Base-by-base conservation (phyloP, 2,113 vertebrate genomes). In the Dipodomys merriami region DNA sequence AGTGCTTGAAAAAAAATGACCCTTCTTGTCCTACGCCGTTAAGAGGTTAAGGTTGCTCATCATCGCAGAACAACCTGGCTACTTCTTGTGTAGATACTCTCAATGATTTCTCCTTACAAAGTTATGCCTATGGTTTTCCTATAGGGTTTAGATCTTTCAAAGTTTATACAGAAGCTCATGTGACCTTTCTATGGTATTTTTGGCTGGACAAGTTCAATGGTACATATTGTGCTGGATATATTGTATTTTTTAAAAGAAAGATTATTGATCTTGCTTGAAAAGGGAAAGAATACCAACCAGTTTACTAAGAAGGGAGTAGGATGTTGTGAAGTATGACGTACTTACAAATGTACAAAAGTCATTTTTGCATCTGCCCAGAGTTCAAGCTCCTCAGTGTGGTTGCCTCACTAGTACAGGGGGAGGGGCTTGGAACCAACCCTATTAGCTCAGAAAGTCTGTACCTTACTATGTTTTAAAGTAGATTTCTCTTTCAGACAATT, bases 171-270 rank as follows among this genome's bases (percentile, higher is more conserved):
- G 30, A 89, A 62, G 49, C 23, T 84, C 65, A 78, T 3, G 2
- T 39, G 33, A 78, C 81, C 2, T 44, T 76, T 19, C 39, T 30
- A 57, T 6, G n/a, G 39, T 71, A 67, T 35, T 69, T 90, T 39
- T 49, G 90, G 64, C 33, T 74, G 29, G 13, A 84, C 10, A 69
- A 85, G 49, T 84, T 85, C 67, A 30, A 79, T 39, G 12, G 4
- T 35, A 35, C n/a, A 20, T 44, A 68, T 11, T 23, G 2, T 73
- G 20, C 46, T 78, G 46, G 53, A 29, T 84, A 83, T 44, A 27
- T 71, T 89, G 39, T 49, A 22, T 72, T 87, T 91, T 81, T 72
- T 69, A 89, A 94, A 46, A 46, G 29, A 89, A 86, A 80, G 57
- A 78, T 27, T 76, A 80, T 18, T 44, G 65, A 60, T 78, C 27